phyloP scores from a whole-genome alignment of 2,797 vertebrate genomes.

The Meriones psammophilus region DNA sequence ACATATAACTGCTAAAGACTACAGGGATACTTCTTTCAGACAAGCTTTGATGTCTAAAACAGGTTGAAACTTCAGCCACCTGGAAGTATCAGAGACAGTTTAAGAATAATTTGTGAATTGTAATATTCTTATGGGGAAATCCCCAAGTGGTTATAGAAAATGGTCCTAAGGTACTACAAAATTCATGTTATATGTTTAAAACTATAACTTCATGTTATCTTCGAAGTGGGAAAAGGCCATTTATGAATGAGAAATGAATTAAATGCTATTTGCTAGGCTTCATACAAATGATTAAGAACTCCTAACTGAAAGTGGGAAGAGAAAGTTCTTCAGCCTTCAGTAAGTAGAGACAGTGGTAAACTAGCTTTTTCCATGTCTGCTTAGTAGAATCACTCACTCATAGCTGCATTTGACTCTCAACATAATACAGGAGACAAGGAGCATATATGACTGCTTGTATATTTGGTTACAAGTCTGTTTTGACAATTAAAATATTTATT shows the following conservation, averaged over 20 bases:
- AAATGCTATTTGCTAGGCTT: neutral
- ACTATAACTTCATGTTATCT: neutral
- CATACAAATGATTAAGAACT: neutral
- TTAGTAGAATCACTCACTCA: neutral
- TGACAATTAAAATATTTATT: neutral
- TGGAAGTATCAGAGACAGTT: no score
- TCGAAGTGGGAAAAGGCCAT: neutral
- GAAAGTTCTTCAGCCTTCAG: neutral
- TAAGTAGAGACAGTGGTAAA: neutral
- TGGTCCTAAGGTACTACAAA: neutral
- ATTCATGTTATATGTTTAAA: neutral
- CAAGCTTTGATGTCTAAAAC: neutral
- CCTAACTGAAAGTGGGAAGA: neutral
- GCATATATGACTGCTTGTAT: neutral
- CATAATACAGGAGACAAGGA: accelerated
- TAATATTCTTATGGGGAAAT: neutral
- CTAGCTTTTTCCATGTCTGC: no score
- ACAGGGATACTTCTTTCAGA: no score
- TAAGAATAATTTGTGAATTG: neutral
- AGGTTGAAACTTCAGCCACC: neutral
- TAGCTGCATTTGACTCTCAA: neutral
- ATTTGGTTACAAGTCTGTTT: neutral
- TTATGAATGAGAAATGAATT: neutral
- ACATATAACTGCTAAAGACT: neutral
- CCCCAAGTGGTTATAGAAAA: neutral